phyloP scores from a whole-genome alignment of 2,113 vertebrate genomes.

The Gopherus flavomarginatus region DNA sequence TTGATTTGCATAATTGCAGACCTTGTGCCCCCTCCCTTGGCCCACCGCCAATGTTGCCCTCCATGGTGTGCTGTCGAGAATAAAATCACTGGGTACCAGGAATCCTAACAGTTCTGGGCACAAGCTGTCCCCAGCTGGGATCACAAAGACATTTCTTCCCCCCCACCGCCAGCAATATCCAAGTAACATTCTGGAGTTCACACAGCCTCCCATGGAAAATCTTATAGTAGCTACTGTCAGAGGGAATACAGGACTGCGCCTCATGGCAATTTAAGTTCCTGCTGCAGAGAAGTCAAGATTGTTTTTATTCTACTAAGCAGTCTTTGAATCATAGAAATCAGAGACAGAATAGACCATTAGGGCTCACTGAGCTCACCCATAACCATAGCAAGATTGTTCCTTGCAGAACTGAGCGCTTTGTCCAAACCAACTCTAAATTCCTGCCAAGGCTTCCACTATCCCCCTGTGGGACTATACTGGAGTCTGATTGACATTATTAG shows the following conservation, averaged over 20 bases:
- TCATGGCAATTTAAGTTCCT: background rate
- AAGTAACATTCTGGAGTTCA: background rate
- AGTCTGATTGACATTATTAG: background rate
- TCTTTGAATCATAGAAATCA: background rate
- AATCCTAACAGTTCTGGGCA: background rate
- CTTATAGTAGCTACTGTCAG: background rate
- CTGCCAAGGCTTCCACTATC: constrained; percentile 7
- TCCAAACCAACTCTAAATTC: background rate
- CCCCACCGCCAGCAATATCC: background rate
- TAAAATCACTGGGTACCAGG: background rate
- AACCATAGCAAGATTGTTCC: background rate
- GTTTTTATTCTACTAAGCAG: background rate
- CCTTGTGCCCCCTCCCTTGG: background rate
- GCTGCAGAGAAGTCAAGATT: background rate
- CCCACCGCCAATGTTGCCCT: background rate
- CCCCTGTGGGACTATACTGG: background rate
- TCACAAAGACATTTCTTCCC: background rate
- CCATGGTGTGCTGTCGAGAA: background rate
- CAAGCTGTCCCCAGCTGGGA: background rate
- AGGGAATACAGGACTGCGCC: background rate
- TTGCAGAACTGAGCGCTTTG: background rate
- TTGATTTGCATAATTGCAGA: background rate
- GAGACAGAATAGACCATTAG: background rate
- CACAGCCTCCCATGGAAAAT: background rate
- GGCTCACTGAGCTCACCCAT: background rate